Evolutionary conservation across 2,888 invertebrate genomes (phyloP), one percentile per base, ranked within the genome.

Genomic region (Sminthurides aquaticus): DNA sequence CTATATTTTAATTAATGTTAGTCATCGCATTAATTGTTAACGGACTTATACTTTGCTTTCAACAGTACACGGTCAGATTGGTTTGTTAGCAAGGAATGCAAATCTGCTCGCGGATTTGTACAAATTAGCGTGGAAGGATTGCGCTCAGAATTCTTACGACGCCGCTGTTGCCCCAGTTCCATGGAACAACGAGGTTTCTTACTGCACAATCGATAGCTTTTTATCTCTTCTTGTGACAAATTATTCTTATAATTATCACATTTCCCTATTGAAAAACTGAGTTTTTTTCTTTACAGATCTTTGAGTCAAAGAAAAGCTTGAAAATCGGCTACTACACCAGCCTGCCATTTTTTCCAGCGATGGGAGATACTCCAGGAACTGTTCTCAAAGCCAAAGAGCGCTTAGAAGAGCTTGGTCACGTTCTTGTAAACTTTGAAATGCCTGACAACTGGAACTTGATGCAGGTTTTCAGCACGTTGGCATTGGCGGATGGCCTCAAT

Each of bases 291-390:
- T 22, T 22, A 20, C 52, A 52, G 52, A 52, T 15, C 20, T 52
- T 67, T 49, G 28, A 54, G 27, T 64, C 62, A 2, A 62, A 43
- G 22, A 29, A 60, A 28, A 61, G 58, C 2, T 49, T 70, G 11
- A 25, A 60, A 1, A 70, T 70, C 49, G 70, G 70, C 22, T 70
- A 68, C 59, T 68, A 62, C 63, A 67, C 62, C 28, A 60, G 64
- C 0, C 22, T 67, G 18, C 62, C 68, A 8, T 64, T 59, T n/a
- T 68, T 68, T 29, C 70, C 70, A 0, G 43, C 67, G 0, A 43
- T 68, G 26, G 70, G 67, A 5, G 70, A 70, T 34, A 68, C 70
- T 8, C 57, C 61, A 26, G 54, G 57, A 18, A 60, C 58, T 1
- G 63, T 67, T 20, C 57, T 67, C 11, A 43, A 57, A 18, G 70